These are phyloP conservation scores for Psittacus erithacus DNA, from an alignment of 2,113 vertebrate genomes.

Conservation along the genomic window DNA sequence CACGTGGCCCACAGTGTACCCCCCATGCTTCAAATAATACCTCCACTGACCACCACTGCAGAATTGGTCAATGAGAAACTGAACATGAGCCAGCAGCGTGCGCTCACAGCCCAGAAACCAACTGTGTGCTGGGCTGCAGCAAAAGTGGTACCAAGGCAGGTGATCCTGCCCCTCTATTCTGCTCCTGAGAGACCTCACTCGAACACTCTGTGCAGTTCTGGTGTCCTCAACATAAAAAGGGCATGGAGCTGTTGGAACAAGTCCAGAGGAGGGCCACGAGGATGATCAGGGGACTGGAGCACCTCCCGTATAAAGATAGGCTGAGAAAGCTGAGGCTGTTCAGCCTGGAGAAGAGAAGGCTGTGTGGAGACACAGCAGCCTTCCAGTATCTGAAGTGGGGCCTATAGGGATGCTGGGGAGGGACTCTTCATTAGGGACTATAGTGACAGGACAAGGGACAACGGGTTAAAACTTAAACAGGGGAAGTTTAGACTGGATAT, in stretches of 20 bases:
- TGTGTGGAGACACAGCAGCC: no score
- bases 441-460: not conserved
- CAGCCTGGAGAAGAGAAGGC: no score
- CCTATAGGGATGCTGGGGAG: not conserved
- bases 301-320: no score
- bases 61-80: not conserved
- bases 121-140: not conserved
- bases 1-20: rapidly evolving
- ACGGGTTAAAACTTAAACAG: not conserved
- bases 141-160: not conserved
- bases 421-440: not conserved
- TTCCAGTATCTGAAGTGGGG: no score
- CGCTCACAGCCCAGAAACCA: not conserved
- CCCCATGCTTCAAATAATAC: not conserved
- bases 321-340: no score
- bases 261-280: no score
- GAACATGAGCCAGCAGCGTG: not conserved
- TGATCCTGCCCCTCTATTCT: not conserved
- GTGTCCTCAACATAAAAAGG: not conserved
- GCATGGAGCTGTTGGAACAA: no score
- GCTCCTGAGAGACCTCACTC: not conserved
- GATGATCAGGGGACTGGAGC: no score
- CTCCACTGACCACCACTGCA: rapidly evolving
- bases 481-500: not conserved
- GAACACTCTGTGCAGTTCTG: not conserved